Evolutionary conservation across 2,113 vertebrate species (phyloP).

Genomic region (Gambusia affinis): DNA sequence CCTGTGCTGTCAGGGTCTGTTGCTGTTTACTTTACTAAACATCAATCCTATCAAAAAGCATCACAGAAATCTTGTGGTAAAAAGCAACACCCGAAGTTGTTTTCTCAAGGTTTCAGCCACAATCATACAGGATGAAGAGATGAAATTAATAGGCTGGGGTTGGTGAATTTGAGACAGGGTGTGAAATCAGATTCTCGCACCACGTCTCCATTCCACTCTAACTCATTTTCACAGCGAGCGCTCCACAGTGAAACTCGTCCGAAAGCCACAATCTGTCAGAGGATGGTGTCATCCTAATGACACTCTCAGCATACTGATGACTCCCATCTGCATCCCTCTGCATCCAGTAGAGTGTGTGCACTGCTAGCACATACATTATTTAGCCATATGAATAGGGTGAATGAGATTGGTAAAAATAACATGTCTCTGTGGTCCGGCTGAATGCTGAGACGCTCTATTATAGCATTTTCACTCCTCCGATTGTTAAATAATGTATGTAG

Average conservation of each 20-base stretch:
- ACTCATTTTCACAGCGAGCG: constrained; percentile 53
- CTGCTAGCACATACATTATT: constrained; percentile 68
- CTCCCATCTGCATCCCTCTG: constrained; percentile 48
- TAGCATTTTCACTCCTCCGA: constrained; percentile 43
- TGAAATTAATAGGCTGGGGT: constrained; percentile 23
- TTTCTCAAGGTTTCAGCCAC: constrained; percentile 29
- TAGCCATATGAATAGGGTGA: constrained; percentile 54
- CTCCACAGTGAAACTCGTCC: constrained; percentile 43
- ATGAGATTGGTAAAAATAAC: constrained; percentile 68
- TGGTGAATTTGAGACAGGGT: constrained; percentile 14
- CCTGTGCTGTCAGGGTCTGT: constrained; percentile 5
- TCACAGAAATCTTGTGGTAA: not conserved
- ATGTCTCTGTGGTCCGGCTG: constrained; percentile 58
- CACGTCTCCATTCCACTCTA: constrained; percentile 32
- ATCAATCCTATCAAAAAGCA: constrained; percentile 6
- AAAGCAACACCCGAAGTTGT: constrained; percentile 5
- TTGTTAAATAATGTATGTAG: constrained; percentile 71
- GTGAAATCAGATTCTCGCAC: constrained; percentile 50
- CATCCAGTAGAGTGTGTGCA: constrained; percentile 37
- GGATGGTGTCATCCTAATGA: constrained; percentile 63
- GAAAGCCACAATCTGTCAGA: constrained; percentile 61
- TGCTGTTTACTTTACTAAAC: constrained; percentile 13
- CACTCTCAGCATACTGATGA: constrained; percentile 72
- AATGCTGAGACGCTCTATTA: constrained; percentile 61
- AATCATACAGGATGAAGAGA: constrained; percentile 12